phyloP scores from a whole-genome alignment of 2,113 vertebrate species.

The Carassius auratus region DNA sequence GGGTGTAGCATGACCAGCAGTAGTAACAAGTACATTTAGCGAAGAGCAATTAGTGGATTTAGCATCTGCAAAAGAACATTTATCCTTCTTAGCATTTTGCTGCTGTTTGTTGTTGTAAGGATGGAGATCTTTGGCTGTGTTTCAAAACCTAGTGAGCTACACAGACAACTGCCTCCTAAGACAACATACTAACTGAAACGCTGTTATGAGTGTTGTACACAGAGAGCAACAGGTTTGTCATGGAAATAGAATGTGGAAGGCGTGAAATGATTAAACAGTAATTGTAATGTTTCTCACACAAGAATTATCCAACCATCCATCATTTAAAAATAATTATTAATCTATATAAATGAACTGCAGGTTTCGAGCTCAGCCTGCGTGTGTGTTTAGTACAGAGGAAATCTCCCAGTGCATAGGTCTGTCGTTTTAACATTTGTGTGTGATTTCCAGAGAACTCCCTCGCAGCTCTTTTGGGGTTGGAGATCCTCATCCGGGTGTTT shows the following conservation, averaged over 20 bases:
- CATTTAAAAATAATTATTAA: too few species aligned
- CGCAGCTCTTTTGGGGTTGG: neutral
- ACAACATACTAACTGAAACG: neutral
- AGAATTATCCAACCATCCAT: too few species aligned
- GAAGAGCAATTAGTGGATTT: conserved; percentile 73
- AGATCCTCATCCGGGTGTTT: conserved; percentile 49
- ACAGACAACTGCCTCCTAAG: neutral
- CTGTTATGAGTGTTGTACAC: neutral
- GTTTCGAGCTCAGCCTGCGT: neutral
- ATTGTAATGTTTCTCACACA: too few species aligned
- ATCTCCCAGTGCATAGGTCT: too few species aligned
- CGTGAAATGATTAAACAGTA: too few species aligned
- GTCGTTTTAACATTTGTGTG: neutral
- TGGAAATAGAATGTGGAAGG: neutral
- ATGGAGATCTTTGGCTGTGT: conserved; percentile 61
- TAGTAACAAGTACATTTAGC: conserved; percentile 71
- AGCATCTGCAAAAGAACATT: conserved; percentile 74
- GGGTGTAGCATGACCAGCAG: conserved; percentile 70
- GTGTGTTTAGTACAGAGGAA: neutral
- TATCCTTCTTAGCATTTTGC: conserved; percentile 47
- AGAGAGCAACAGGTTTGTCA: neutral
- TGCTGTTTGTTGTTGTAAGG: conserved; percentile 46
- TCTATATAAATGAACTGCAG: too few species aligned
- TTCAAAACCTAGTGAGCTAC: conserved; percentile 43
- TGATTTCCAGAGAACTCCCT: neutral